Evolutionary conservation across 2,113 vertebrate species (phyloP).

Genomic region (Rhynchomys soricoides): DNA sequence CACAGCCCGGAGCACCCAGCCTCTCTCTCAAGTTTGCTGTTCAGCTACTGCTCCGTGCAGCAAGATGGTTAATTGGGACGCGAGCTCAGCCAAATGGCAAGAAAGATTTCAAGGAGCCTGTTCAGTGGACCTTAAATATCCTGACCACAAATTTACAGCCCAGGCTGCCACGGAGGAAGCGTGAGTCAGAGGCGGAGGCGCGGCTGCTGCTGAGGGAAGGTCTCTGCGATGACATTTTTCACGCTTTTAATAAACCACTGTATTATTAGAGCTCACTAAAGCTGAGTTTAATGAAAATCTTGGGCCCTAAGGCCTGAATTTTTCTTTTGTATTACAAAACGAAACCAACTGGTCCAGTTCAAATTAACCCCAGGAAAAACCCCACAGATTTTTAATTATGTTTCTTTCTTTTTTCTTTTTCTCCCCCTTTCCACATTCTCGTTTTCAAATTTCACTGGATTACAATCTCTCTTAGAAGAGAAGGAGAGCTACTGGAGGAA

Average conservation of each 20-base stretch:
- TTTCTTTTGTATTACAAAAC: conserved; percentile 62
- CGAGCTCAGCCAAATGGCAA: conserved; percentile 74
- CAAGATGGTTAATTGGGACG: conserved; percentile 80
- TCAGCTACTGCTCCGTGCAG: conserved; percentile 73
- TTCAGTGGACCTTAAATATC: conserved; percentile 67
- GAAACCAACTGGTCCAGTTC: conserved; percentile 39
- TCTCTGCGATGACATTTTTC: conserved; percentile 76
- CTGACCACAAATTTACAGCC: conserved; percentile 78
- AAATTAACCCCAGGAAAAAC: conserved; percentile 48
- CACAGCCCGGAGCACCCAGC: conserved; percentile 51
- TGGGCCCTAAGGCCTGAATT: conserved; percentile 65
- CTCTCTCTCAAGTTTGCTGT: conserved; percentile 63
- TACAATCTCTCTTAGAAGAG: neutral
- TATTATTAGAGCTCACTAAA: conserved; percentile 76
- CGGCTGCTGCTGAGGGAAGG: conserved; percentile 63
- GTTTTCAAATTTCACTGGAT: conserved; percentile 59
- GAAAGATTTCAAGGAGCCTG: conserved; percentile 50
- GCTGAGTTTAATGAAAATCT: conserved; percentile 73
- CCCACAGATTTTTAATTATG: conserved; percentile 52
- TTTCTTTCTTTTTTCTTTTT: conserved; percentile 30
- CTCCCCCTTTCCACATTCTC: neutral
- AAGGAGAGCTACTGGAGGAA: neutral
- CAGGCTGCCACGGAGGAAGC: conserved; percentile 62
- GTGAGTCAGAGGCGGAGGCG: conserved; percentile 71
- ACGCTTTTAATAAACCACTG: conserved; percentile 78